A percentile compares a stretch with the other conserved stretches of the same genome.
These are phyloP conservation scores for Prosopocoilus inquinatus DNA, from an alignment of 2,888 invertebrate genomes.

Conservation along the genomic window DNA sequence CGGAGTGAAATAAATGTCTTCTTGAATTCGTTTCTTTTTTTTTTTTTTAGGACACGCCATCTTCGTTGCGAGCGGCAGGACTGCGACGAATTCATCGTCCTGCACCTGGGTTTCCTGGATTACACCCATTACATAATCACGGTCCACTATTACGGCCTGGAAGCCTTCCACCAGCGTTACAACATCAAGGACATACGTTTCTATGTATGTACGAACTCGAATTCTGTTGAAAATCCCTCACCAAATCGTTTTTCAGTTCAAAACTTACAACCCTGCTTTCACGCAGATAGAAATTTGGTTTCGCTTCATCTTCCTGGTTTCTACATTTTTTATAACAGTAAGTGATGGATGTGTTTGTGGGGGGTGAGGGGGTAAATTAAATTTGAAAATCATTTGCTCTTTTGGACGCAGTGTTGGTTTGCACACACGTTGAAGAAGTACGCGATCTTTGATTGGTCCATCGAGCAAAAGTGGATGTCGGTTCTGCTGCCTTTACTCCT, in stretches of 20 bases:
- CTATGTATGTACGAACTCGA: constrained; percentile 63
- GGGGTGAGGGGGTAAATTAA: background rate
- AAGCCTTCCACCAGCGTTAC: constrained; percentile 80
- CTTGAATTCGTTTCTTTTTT: background rate
- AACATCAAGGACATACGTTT: constrained; percentile 80
- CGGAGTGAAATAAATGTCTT: background rate
- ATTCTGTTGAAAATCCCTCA: background rate
- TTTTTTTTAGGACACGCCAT: constrained; percentile 67
- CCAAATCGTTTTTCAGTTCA: constrained; percentile 69
- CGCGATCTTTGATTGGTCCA: constrained; percentile 90
- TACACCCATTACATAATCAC: constrained; percentile 86
- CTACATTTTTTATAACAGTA: constrained; percentile 85
- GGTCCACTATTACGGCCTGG: constrained; percentile 79
- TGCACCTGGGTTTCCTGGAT: constrained; percentile 87
- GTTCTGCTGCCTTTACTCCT: constrained; percentile 81
- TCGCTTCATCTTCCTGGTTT: constrained; percentile 85
- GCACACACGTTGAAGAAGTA: constrained; percentile 85
- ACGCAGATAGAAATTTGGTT: constrained; percentile 98
- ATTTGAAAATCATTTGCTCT: constrained; percentile 3
- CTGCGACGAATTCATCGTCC: constrained; percentile 84
- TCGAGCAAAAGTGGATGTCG: constrained; percentile 96
- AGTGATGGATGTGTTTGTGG: constrained; percentile 47
- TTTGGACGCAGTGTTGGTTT: constrained; percentile 85
- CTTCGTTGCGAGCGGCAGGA: constrained; percentile 75
- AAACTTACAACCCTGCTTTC: constrained; percentile 93